A percentile compares a stretch with the other conserved stretches of the same genome.
These are phyloP conservation scores for Ennomos quercinarius DNA, from an alignment of 2,888 invertebrate genomes.

Conservation along the genomic window DNA sequence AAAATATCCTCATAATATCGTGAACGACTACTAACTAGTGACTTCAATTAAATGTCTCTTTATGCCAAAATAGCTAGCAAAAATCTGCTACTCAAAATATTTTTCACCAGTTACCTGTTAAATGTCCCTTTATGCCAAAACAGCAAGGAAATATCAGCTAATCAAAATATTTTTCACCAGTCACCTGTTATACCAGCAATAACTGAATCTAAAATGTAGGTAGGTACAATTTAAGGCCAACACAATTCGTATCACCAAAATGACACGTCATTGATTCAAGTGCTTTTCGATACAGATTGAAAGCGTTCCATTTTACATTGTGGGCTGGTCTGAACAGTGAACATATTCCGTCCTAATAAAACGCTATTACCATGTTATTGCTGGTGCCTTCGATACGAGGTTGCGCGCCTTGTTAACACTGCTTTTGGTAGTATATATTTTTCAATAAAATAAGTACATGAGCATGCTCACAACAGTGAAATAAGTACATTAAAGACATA, in stretches of 20 bases:
- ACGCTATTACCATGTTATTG: constrained; percentile 45
- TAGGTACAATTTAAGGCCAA: constrained; percentile 24
- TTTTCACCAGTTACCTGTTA: too few species aligned
- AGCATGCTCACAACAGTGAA: too few species aligned
- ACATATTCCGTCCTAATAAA: constrained; percentile 38
- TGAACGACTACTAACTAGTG: too few species aligned
- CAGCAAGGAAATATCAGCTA: too few species aligned
- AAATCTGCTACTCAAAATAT: too few species aligned
- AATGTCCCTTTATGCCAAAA: too few species aligned
- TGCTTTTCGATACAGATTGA: constrained; percentile 31
- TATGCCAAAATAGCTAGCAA: too few species aligned
- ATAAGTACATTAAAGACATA: too few species aligned
- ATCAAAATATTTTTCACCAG: too few species aligned
- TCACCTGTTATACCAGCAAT: too few species aligned
- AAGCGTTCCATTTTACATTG: constrained; percentile 29
- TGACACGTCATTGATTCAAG: constrained; percentile 40
- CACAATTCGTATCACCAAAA: constrained; percentile 23
- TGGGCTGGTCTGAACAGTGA: constrained; percentile 22
- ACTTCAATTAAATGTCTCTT: too few species aligned
- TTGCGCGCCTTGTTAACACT: constrained; percentile 11
- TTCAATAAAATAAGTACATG: constrained; percentile 8
- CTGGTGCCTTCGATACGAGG: constrained; percentile 14
- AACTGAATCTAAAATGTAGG: not conserved
- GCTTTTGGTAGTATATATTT: constrained; percentile 11
- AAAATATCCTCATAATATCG: too few species aligned